These are phyloP conservation scores for Syngnathus acus DNA, from an alignment of 2,797 vertebrate genomes.

Conservation along the genomic window DNA sequence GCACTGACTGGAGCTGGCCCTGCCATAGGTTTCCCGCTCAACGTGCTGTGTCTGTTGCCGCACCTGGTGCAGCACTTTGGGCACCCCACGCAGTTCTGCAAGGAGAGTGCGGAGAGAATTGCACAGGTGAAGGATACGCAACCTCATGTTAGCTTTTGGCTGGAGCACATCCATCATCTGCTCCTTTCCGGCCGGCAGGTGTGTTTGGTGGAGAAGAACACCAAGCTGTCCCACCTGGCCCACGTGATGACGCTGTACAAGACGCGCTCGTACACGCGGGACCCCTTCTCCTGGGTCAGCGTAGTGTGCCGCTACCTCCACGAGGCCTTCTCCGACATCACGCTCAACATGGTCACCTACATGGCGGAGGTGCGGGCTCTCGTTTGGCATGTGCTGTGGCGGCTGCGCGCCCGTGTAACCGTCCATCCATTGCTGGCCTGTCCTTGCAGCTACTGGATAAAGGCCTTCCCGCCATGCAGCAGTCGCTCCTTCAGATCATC, in stretches of 20 bases:
- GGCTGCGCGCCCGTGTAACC: too few relatives aligned
- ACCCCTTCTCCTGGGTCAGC: slow-evolving; percentile 93
- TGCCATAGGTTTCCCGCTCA: slow-evolving; percentile 86
- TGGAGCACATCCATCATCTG: too few relatives aligned
- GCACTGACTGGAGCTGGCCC: neutral
- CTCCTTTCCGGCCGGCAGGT: slow-evolving; percentile 66
- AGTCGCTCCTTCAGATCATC: slow-evolving; percentile 94
- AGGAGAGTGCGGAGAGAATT: slow-evolving; percentile 93
- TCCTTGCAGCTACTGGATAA: slow-evolving; percentile 81
- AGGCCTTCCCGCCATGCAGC: slow-evolving; percentile 92
- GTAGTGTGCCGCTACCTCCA: slow-evolving; percentile 97
- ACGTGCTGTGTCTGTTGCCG: slow-evolving; percentile 93
- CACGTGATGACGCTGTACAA: slow-evolving; percentile 99
- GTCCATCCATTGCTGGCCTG: too few relatives aligned
- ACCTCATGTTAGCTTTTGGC: too few relatives aligned
- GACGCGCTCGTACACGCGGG: slow-evolving; percentile 92
- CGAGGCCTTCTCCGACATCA: slow-evolving; percentile 89
- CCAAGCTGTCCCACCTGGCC: slow-evolving; percentile 92
- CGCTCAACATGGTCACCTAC: slow-evolving; percentile 94
- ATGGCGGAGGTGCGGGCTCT: slow-evolving; percentile 80
- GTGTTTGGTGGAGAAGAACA: slow-evolving; percentile 91
- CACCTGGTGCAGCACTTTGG: slow-evolving; percentile 97
- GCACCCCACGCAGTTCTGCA: slow-evolving; percentile 93
- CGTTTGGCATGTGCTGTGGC: neutral
- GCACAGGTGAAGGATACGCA: slow-evolving; percentile 77